phyloP scores from a whole-genome alignment of 1,140 invertebrate genomes.

The Drosophila bocqueti region DNA sequence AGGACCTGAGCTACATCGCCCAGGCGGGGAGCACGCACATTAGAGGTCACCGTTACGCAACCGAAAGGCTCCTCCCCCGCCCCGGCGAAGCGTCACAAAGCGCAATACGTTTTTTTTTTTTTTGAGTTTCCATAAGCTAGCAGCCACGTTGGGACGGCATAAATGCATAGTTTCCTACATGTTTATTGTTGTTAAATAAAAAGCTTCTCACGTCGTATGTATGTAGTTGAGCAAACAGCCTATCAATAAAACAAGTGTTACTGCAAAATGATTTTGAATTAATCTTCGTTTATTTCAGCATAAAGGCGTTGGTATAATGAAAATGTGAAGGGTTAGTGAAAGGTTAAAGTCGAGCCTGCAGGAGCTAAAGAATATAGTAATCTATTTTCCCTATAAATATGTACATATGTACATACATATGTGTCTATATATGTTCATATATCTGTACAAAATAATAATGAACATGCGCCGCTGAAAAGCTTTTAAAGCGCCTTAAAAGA shows the following conservation, averaged over 20 bases:
- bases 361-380: neutral
- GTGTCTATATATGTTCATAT: neutral
- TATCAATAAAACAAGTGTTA: conserved; percentile 17
- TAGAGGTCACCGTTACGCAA: conserved; percentile 21
- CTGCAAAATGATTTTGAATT: neutral
- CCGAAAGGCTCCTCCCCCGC: conserved; percentile 4
- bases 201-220: conserved; percentile 12
- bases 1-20: conserved; percentile 1
- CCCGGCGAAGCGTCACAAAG: neutral
- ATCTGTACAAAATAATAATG: neutral
- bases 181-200: conserved; percentile 20
- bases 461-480: neutral
- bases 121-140: conserved; percentile 10
- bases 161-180: neutral
- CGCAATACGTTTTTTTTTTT: conserved; percentile 2
- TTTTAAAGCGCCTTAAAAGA: neutral
- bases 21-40: conserved; percentile 3
- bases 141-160: conserved; percentile 3
- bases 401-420: neutral
- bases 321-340: no score
- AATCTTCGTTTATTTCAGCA: neutral
- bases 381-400: neutral
- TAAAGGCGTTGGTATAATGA: no score
- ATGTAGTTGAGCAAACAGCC: conserved; percentile 6
- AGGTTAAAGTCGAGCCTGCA: neutral